Base-by-base conservation (phyloP, 2,113 vertebrate species). In the Anoplopoma fimbria region DNA sequence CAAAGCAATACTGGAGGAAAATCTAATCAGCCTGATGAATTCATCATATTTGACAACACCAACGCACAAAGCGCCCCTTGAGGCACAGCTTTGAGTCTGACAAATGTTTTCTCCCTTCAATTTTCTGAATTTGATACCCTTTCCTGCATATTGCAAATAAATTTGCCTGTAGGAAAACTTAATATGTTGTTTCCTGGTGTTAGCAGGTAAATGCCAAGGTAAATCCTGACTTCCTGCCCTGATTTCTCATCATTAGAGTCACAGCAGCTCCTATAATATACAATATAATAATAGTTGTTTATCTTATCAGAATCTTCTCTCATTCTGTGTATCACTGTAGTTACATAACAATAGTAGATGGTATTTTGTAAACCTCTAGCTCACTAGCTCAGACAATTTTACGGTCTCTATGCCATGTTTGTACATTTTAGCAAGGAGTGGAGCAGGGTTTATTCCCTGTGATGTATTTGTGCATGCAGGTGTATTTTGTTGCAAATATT, bases 11-110 rank as follows among this genome's bases (percentile, higher is more conserved):
- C 49, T 14, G 9, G 74, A 77, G 38, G 25, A 69, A 77, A 86
- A 81, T 75, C 40, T 29, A 75, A 89, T 87, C 77, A 78, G 42
- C 49, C 58, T 65, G 69, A 81, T 77, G 8, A 85, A 83, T 81
- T 87, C 42, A 77, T 89, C 61, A 72, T 69, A 79, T 76, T 69
- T 84, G 70, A 83, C 87, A 83, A 77, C 68, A 63, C 51, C 23
- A 65, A 75, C 75, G 25, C 29, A 68, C 29, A 31, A 9, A 31
- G 51, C 47, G 31, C 33, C 38, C 79, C 84, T 87, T 1, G 65
- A 83, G 72, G 71, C 80, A 81, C 61, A 76, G 21, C 74, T 76
- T 60, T 1, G 19, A 47, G 57, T 74, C 69, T 79, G 64, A 87
- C 29, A 84, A 62, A 82, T 87, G 29, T 71, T 73, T 21, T 83